Evolutionary conservation across 2,888 invertebrate genomes (phyloP), one percentile per base, ranked within the genome.

Genomic region (Aleiodes alternator): DNA sequence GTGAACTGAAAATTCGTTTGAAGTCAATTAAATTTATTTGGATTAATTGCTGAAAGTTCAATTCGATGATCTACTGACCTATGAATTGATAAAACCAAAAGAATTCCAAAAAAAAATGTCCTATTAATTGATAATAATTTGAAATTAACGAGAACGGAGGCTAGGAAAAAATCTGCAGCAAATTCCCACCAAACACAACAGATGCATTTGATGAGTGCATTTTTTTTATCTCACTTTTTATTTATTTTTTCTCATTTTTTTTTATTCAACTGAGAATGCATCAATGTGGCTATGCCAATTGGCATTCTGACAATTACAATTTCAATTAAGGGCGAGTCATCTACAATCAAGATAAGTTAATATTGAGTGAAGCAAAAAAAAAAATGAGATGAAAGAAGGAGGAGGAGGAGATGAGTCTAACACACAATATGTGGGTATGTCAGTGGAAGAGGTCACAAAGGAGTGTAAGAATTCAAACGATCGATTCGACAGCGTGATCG

Each of bases 401-500:
- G 55, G 38, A 38, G 55, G 53, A 29, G 31, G 53, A 69, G 38
- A 71, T 50, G 51, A 31, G 50, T 61, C 16, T 23, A 16, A 23
- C 50, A 59, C 43, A 59, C 23, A 23, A 23, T 23, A 50, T 71
- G 59, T 72, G 61, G 14, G 48, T 50, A 61, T 51, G 72, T 72
- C 51, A 70, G 14, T 68, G 68, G 69, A 69, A 69, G 69, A 57
- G 57, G n/a, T 38, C 43, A 50, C 50, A 51, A 29, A 55, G 53
- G 43, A 31, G 14, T 57, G 23, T 68, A 53, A 71, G 53, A 61
- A 72, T 51, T 72, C 61, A 31, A 61, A 71, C 55, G 59, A 68
- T 66, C 76, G 73, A 76, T 72, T 43, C 48, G 59, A 74, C 75
- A 71, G 61, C 69, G 56, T 59, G 75, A 72, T 72, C 38, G 75